Evolutionary conservation across 1,140 invertebrate species (phyloP), one percentile per base, ranked within the genome.

Genomic region (Aphelinus certus): DNA sequence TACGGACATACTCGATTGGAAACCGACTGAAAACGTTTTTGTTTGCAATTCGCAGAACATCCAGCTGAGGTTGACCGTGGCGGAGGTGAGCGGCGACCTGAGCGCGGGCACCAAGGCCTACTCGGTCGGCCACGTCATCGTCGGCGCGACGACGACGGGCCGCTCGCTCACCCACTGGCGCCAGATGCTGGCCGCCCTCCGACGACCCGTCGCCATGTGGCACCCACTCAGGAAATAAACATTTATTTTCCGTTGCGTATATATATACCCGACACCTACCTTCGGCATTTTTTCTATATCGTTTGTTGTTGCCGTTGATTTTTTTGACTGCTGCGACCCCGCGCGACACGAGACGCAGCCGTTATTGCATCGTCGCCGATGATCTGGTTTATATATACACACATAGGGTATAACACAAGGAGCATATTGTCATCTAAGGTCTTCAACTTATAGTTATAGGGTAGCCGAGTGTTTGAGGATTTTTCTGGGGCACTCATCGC

Each of bases 151-250:
- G 76, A 89, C 92, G 1, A 88, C 88, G 2, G 94, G 94, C 53
- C 92, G 92, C 80, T 90, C 93, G 0, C 81, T 93, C n/a, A 91
- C 90, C 62, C 94, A 95, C 81, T 96, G 94, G 94, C 92, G 92
- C 79, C 94, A 95, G 86, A 95, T 95, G 94, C 87, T 95, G 73
- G 89, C 91, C n/a, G 93, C 93, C 42, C 88, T 94, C 58, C 90
- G 94, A 73, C 95, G 94, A 83, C 94, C 94, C 1, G 92, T 95
- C 57, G 93, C 94, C 7, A 95, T 95, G 93, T 95, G 94, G 94
- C 95, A 96, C 86, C 89, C 92, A 47, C 86, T 96, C n/a, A 88
- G 93, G 75, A 92, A 92, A 82, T 92, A 55, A 45, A 4, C 42
- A 53, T 2, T 42, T 10, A 10, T 53, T 10, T 43, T 42, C 10